Evolutionary conservation across 2,797 vertebrate species (phyloP), one percentile per base, ranked within the genome.

Genomic region (Tragopan temminckii): DNA sequence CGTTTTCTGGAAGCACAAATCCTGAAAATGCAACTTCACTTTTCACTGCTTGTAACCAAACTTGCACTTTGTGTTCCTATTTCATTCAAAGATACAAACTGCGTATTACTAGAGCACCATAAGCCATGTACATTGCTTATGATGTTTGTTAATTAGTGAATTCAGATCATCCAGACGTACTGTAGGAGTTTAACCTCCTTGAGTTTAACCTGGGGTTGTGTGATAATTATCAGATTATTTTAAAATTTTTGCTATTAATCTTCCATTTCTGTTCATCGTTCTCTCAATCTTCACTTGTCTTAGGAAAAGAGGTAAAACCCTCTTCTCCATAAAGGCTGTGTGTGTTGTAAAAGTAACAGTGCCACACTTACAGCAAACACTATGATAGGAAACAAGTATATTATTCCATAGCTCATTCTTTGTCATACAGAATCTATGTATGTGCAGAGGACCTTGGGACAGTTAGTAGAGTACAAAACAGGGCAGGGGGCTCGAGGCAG

Each of bases 191-290:
- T 43, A 43, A 43, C 42, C 42, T 42, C 42, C 42, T 33, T 43
- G 15, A 71, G 2, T 74, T 90, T 92, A 87, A 74, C 66, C 19
- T 74, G 27, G 10, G 36, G n/a, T 91, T 50, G 24, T 35, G 48
- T 17, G 33, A 80, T 50, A 85, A 88, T 62, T 80, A 68, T 71
- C 69, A 94, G 66, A 83, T 85, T 68, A 29, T 80, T 88, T 88
- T 2, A 89, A 92, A 83, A 88, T 67, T 64, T 62, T 2, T 16
- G 63, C 36, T 25, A 75, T 79, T 52, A 46, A 66, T 62, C 31
- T 74, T 11, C 16, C 5, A 7, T 68, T 55, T 86, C 57, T 79
- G 23, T 35, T 2, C 1, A 59, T 78, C 48, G 3, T 62, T 50
- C 5, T 80, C 13, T 74, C 38, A 46, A 3, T 52, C 61, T 78